These are phyloP conservation scores for Hypsopygia costalis DNA, from an alignment of 2,888 invertebrate genomes.

Conservation along the genomic window DNA sequence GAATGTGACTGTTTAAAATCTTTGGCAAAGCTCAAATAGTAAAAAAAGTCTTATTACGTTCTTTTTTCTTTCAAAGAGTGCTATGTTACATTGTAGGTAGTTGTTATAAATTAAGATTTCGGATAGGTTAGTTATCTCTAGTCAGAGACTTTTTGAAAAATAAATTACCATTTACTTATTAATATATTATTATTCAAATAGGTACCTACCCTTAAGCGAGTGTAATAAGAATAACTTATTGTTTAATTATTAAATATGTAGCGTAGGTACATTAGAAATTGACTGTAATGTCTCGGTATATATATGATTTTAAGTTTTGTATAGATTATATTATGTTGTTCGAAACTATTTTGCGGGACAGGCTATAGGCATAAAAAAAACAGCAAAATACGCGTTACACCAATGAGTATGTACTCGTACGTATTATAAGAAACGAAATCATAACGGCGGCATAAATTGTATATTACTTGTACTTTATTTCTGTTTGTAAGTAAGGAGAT, in stretches of 20 bases:
- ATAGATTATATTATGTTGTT: constrained; percentile 16
- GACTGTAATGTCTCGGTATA: constrained; percentile 54
- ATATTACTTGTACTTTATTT: too few relatives aligned
- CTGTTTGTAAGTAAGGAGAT: too few relatives aligned
- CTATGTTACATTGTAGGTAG: constrained; percentile 64
- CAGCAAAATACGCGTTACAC: too few relatives aligned
- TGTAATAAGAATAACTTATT: constrained; percentile 70
- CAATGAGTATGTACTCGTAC: too few relatives aligned
- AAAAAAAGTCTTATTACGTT: constrained; percentile 46
- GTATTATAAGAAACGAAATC: too few relatives aligned
- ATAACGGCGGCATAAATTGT: too few relatives aligned
- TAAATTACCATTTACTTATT: constrained; percentile 76
- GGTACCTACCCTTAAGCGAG: constrained; percentile 64
- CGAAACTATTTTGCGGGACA: too few relatives aligned
- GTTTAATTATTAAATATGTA: constrained; percentile 45
- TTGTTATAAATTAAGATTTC: constrained; percentile 54
- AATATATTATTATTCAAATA: constrained; percentile 64
- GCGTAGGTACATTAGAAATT: constrained; percentile 45
- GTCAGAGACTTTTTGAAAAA: constrained; percentile 75
- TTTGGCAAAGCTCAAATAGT: constrained; percentile 76
- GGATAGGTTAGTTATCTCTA: constrained; percentile 75
- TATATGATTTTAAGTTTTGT: constrained; percentile 22
- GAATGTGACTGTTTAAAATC: constrained; percentile 43
- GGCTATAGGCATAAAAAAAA: too few relatives aligned
- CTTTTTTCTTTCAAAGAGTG: constrained; percentile 64